A percentile compares a stretch with the other conserved stretches of the same genome.
phyloP scores from a whole-genome alignment of 2,797 vertebrate genomes.

The Otolemur crassicaudatus region DNA sequence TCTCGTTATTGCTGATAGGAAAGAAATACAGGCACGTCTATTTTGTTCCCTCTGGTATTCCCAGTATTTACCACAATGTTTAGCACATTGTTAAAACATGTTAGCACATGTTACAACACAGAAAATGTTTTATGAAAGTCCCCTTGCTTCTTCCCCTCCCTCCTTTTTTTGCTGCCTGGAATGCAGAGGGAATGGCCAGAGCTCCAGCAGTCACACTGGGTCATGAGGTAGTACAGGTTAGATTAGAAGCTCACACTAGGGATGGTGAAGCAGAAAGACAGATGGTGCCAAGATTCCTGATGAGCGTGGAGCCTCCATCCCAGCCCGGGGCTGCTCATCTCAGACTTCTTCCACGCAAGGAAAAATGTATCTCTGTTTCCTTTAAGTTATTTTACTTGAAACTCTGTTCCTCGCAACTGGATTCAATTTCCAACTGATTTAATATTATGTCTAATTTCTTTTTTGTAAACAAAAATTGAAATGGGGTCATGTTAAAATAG shows the following conservation, averaged over 20 bases:
- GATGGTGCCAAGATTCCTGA: not conserved
- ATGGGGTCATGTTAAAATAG: not conserved
- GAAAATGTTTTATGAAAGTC: not conserved
- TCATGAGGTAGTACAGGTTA: not conserved
- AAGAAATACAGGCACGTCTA: not conserved
- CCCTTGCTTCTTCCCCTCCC: not conserved
- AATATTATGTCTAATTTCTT: not conserved
- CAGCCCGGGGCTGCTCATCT: not conserved
- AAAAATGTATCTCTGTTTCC: not conserved
- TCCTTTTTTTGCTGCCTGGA: not conserved
- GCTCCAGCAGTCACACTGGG: not conserved
- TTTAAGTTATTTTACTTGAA: not conserved
- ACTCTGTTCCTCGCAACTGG: not conserved
- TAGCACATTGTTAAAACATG: too few species aligned
- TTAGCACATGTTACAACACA: not conserved
- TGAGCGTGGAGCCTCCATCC: not conserved
- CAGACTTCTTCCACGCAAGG: not conserved
- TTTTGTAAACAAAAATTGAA: not conserved
- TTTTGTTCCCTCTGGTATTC: not conserved
- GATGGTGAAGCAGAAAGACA: not conserved
- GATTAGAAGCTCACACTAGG: not conserved
- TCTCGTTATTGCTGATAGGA: too few species aligned
- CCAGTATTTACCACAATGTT: not conserved
- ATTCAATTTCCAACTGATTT: not conserved
- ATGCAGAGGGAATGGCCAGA: not conserved